Percentiles rank a stretch among this genome's conserved stretches.
These are phyloP conservation scores for Syngnathus typhle DNA, from an alignment of 2,113 vertebrate species.

Conservation along the genomic window DNA sequence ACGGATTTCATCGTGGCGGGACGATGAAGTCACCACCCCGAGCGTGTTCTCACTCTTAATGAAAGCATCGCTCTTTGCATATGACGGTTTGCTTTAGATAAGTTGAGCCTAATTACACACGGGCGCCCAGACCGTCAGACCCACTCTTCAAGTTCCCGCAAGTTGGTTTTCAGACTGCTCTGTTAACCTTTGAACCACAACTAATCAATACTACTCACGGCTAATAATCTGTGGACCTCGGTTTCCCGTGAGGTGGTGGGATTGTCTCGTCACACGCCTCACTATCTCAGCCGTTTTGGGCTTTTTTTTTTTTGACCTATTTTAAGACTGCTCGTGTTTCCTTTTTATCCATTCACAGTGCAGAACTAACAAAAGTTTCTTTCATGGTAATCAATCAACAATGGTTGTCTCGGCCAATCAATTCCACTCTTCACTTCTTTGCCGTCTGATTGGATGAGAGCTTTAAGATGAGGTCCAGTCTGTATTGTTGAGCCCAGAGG, in stretches of 20 bases:
- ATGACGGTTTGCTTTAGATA: conserved; percentile 34
- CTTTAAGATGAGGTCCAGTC: conserved; percentile 60
- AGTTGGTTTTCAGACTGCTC: conserved; percentile 22
- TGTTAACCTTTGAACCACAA: conserved; percentile 51
- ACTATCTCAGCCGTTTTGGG: conserved; percentile 26
- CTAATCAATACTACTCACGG: conserved; percentile 54
- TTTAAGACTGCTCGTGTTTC: conserved; percentile 53
- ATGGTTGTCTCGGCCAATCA: conserved; percentile 66
- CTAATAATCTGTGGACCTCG: conserved; percentile 58
- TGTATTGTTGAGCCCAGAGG: conserved; percentile 62
- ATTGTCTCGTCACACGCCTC: conserved; percentile 31
- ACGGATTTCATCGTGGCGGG: conserved; percentile 16
- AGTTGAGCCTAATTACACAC: conserved; percentile 15
- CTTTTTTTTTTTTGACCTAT: conserved; percentile 45
- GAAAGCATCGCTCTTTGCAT: conserved; percentile 8
- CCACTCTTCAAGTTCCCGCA: conserved; percentile 5
- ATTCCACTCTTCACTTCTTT: conserved; percentile 50
- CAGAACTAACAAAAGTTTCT: conserved; percentile 65
- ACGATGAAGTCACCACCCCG: conserved; percentile 19
- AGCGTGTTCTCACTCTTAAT: conserved; percentile 14
- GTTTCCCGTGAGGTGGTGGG: conserved; percentile 16
- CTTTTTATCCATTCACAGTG: conserved; percentile 51
- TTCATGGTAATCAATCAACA: conserved; percentile 69
- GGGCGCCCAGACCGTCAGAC: not conserved
- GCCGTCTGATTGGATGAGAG: conserved; percentile 53